These are phyloP conservation scores for Dinoponera quadriceps DNA, from an alignment of 1,140 invertebrate species.

Conservation along the genomic window DNA sequence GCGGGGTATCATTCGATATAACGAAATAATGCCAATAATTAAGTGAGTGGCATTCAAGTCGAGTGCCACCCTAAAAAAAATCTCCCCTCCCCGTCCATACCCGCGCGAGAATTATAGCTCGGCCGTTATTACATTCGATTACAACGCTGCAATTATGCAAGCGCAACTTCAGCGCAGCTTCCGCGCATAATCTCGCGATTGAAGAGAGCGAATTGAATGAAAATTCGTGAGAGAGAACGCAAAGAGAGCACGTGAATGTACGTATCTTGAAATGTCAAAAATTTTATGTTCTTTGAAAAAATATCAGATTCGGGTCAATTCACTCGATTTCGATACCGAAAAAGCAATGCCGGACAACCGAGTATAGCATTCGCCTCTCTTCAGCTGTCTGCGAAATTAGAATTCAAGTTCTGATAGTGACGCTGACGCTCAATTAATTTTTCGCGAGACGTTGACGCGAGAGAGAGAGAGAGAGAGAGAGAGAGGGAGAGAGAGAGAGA, in stretches of 20 bases:
- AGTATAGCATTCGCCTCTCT: not conserved
- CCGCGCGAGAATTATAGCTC: constrained; percentile 10
- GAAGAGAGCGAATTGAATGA: not conserved
- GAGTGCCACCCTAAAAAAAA: constrained; percentile 26
- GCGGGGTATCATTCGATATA: constrained; percentile 44
- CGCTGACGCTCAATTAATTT: constrained; percentile 16
- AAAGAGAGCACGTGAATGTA: not conserved
- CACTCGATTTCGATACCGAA: not conserved
- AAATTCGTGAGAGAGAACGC: not conserved
- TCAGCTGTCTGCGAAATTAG: constrained; percentile 1
- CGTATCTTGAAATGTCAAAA: too few relatives aligned
- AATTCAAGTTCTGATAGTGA: not conserved
- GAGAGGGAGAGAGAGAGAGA: too few relatives aligned
- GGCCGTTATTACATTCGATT: not conserved
- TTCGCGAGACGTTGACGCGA: constrained; percentile 1
- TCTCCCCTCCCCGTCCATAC: constrained; percentile 2
- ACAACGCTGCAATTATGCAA: not conserved
- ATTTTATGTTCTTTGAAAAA: too few relatives aligned
- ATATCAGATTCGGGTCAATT: constrained; percentile 26
- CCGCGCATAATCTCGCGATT: not conserved
- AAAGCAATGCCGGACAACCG: not conserved
- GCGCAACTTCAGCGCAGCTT: not conserved
- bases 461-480: too few relatives aligned
- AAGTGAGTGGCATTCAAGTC: constrained; percentile 29
- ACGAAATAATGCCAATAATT: constrained; percentile 52